Evolutionary conservation across 1,140 invertebrate genomes (phyloP), one percentile per base, ranked within the genome.

Genomic region (Sitophilus oryzae): DNA sequence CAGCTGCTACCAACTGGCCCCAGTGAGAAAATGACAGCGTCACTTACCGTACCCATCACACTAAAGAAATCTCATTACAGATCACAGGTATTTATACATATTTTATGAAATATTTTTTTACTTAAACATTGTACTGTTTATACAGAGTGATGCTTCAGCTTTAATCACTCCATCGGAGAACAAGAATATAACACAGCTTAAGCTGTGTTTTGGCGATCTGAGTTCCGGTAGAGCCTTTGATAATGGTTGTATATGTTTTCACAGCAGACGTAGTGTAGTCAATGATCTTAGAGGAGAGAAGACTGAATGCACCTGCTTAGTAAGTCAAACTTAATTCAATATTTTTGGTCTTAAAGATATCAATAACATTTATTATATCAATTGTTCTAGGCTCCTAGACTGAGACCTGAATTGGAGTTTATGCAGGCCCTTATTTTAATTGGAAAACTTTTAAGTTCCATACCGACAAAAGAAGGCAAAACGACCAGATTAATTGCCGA

Each of bases 141-240:
- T 53, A 37, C 16, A 64, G 25, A 62, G 64, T 35, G 60, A 66
- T 43, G 62, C 64, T 25, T 62, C 62, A 14, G 60, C 58, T 4
- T 22, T 64, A 9, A 59, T 60, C 9, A 41, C 48, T 37, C 30
- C 89, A 92, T 73, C 83, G 91, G 71, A 80, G 93, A 63, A 94
- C 91, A 42, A 82, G 91, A 64, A 95, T 91, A 35, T 70, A 77
- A 30, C 53, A 66, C 69, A 52, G 71, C 73, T 74, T 62, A 82
- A 81, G 70, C 74, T 84, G 58, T 86, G 84, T 67, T 76, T 95
- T 11, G 95, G 95, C 34, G 94, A 98, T 77, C 72, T 98, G 48
- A 85, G 85, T 48, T 93, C 93, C 36, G 96, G 94, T 25, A 81
- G 89, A 63, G 94, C 93, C 19, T 98, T 98, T 76, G 93, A 98